Base-by-base conservation (phyloP, 2,888 invertebrate genomes). In the Drosophila atripex region DNA sequence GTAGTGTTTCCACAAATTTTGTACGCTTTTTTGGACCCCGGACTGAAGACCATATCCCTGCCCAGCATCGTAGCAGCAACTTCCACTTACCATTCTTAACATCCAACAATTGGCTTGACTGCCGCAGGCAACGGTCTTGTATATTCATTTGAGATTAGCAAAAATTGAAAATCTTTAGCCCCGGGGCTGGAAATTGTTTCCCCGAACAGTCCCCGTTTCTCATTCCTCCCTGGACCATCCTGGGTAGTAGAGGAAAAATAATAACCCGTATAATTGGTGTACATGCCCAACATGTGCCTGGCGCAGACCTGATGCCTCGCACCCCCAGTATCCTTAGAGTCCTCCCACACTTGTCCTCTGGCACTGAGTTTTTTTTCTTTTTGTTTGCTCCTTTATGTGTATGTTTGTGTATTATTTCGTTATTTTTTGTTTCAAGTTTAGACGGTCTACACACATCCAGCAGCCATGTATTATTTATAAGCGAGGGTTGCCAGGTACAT, bases 71-170 rank as follows among this genome's bases (percentile, higher is more conserved):
- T 14, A 23, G 21, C 21, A 23, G 21, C 21, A 23, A 39, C 18
- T 61, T 23, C 8, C 51, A 32, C 47, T 30, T 21, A 28, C 41
- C 38, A 45, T 69, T 51, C 43, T 43, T 21, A 43, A 21, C 43
- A 43, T 43, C 70, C 39, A 55, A 64, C 82, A 76, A 68, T 74
- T 54, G 78, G 72, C 66, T 69, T 79, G 68, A 60, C 41, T 35
- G 74, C 85, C 74, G 45, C 52, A 28, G 57, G 79, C 78, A 61
- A 68, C 58, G 65, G 85, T 70, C 85, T 88, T 88, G 88, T 80
- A 73, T 77, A 74, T 76, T 79, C 78, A 80, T 88, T 89, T 85
- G 73, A 88, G 86, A 87, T 88, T 88, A 88, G 76, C 86, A 86
- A 79, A 89, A 89, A 87, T 85, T 84, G 85, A 85, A 88, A 85